Conservation (phyloP, 2,888 invertebrate species). For the Drosophila falleni region DNA sequence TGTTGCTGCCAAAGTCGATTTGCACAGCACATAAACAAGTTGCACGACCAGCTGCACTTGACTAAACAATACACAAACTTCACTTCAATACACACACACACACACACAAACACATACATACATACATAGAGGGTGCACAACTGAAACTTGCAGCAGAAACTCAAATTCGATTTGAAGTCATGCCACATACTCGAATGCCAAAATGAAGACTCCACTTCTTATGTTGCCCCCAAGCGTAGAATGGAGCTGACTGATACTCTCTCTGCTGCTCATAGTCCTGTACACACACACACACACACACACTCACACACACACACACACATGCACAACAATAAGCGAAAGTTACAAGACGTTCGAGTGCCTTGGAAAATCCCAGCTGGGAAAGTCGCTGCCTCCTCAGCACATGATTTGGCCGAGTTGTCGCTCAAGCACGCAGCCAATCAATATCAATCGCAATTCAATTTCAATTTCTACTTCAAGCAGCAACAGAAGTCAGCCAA, state of each 20-base stretch:
- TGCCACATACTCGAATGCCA: constrained; percentile 54
- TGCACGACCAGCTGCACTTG: constrained; percentile 77
- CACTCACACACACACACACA: neutral
- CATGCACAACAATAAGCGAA: constrained; percentile 69
- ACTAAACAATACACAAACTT: constrained; percentile 78
- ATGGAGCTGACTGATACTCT: constrained; percentile 49
- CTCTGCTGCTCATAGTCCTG: constrained; percentile 50
- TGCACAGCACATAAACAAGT: constrained; percentile 70
- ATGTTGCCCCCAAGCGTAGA: neutral
- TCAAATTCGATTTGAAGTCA: constrained; percentile 74
- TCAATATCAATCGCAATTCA: constrained; percentile 84
- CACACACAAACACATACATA: constrained; percentile 25
- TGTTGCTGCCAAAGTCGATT: constrained; percentile 58
- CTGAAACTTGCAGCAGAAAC: constrained; percentile 45
- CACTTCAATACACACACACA: constrained; percentile 44
- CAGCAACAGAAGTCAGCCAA: constrained; percentile 68
- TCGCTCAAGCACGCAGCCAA: constrained; percentile 82
- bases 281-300: constrained; percentile 14
- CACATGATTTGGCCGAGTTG: constrained; percentile 78
- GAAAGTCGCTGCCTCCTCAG: constrained; percentile 39
- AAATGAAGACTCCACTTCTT: constrained; percentile 26
- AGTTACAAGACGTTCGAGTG: constrained; percentile 61
- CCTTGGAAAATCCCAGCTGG: constrained; percentile 49
- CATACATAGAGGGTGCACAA: neutral
- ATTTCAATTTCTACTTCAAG: constrained; percentile 80